Evolutionary conservation across 2,888 invertebrate species (phyloP).

Genomic region (Colostygia pectinataria): DNA sequence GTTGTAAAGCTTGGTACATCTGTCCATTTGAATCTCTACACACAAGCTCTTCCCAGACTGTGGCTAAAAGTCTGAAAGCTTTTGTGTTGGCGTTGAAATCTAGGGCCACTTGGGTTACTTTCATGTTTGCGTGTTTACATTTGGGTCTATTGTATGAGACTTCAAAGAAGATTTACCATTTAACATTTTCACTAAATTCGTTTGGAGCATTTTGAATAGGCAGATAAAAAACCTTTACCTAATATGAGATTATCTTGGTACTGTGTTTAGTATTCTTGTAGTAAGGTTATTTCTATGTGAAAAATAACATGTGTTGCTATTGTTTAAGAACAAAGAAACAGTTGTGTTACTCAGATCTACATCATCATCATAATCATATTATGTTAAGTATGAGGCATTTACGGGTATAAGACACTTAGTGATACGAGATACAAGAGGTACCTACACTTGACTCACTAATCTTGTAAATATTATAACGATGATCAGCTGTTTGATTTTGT

Average conservation of each 20-base stretch:
- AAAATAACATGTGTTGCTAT: too few species aligned
- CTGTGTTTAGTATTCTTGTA: too few species aligned
- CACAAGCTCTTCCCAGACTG: slow-evolving; percentile 46
- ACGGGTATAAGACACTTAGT: background rate
- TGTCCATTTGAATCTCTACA: slow-evolving; percentile 35
- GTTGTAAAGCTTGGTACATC: slow-evolving; percentile 23
- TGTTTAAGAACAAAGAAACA: too few species aligned
- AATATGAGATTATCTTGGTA: background rate
- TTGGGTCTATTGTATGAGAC: background rate
- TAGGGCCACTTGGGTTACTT: slow-evolving; percentile 51
- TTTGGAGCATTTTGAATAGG: too few species aligned
- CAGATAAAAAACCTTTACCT: background rate
- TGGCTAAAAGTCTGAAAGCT: slow-evolving; percentile 67
- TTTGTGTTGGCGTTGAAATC: slow-evolving; percentile 57
- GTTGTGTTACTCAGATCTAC: too few species aligned
- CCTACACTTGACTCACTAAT: background rate
- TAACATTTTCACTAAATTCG: background rate
- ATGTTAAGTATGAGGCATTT: too few species aligned
- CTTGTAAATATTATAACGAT: background rate
- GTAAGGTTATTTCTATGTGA: too few species aligned
- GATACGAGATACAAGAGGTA: too few species aligned
- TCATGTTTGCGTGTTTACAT: slow-evolving; percentile 39
- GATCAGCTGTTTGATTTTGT: background rate
- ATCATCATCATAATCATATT: too few species aligned
- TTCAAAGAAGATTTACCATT: background rate